Evolutionary conservation across 1,140 invertebrate species (phyloP).

Genomic region (Polypedilum pembai): DNA sequence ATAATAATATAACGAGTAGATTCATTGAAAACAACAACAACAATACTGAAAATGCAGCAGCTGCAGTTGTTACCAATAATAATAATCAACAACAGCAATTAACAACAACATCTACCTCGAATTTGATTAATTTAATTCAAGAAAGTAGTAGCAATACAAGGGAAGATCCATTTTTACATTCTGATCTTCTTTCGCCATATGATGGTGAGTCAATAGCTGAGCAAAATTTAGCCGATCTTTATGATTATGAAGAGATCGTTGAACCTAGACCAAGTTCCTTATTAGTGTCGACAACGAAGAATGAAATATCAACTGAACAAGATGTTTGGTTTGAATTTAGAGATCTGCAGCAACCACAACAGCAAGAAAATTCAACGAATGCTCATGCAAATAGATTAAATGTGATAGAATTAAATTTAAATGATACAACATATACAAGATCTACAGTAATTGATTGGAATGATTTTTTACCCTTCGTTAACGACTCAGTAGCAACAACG

Average conservation of each 20-base stretch:
- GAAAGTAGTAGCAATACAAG: not conserved
- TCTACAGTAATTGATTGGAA: not conserved
- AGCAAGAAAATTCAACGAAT: not conserved
- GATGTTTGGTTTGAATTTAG: not conserved
- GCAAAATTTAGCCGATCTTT: conserved; percentile 41
- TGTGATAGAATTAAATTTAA: conserved; percentile 2
- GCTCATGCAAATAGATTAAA: not conserved
- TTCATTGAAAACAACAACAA: conserved; percentile 30
- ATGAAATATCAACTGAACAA: conserved; percentile 36
- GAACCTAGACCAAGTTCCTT: conserved; percentile 34
- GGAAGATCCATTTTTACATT: conserved; percentile 38
- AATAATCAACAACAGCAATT: not conserved
- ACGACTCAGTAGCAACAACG: not conserved
- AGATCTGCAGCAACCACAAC: not conserved
- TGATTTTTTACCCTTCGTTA: conserved; percentile 15
- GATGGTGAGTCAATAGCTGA: conserved; percentile 39
- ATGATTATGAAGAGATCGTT: conserved; percentile 40
- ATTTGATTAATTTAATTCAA: not conserved
- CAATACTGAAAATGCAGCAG: conserved; percentile 30
- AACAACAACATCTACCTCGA: not conserved
- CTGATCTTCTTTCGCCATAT: conserved; percentile 36
- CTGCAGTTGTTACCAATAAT: not conserved
- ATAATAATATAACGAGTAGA: not conserved
- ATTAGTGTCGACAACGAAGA: conserved; percentile 39
- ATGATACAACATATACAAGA: not conserved